Evolutionary conservation across 1,140 invertebrate genomes (phyloP).

Genomic region (Augochlora pura): DNA sequence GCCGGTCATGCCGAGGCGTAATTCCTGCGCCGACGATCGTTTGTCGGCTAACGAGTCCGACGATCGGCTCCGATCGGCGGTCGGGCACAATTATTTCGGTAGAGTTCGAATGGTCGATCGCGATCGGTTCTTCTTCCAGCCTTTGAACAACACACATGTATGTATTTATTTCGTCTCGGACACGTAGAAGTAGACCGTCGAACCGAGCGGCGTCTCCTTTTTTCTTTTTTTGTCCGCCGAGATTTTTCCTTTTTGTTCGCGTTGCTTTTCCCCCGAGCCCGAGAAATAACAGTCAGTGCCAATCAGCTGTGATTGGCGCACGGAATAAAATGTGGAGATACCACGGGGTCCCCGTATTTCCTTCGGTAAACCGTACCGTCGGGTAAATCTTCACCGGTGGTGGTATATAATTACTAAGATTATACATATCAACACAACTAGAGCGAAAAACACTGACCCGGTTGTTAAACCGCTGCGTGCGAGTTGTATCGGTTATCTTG

Average conservation of each 20-base stretch:
- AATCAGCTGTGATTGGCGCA: constrained; percentile 69
- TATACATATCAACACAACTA: constrained; percentile 76
- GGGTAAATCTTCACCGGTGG: constrained; percentile 58
- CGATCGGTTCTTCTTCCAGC: constrained; percentile 41
- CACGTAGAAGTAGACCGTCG: constrained; percentile 59
- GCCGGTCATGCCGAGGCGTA: background rate
- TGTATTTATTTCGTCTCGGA: constrained; percentile 28
- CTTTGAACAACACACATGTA: constrained; percentile 13
- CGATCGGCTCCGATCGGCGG: constrained; percentile 25
- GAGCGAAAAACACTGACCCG: constrained; percentile 75
- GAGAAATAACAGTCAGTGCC: constrained; percentile 70
- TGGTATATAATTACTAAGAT: constrained; percentile 75
- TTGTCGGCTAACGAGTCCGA: constrained; percentile 48
- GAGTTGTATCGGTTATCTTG: constrained; percentile 63
- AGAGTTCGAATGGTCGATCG: constrained; percentile 8
- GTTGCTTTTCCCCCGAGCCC: constrained; percentile 12
- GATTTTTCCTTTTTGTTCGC: too few relatives aligned
- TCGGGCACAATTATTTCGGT: constrained; percentile 55
- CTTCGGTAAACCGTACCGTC: constrained; percentile 9
- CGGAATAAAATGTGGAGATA: constrained; percentile 62
- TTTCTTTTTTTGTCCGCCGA: too few relatives aligned
- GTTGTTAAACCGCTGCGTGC: constrained; percentile 69
- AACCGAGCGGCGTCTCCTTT: constrained; percentile 9
- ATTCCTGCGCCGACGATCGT: constrained; percentile 48
- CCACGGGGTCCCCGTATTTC: constrained; percentile 37